These are phyloP conservation scores for Riparia riparia DNA, from an alignment of 2,113 vertebrate genomes.

Conservation along the genomic window DNA sequence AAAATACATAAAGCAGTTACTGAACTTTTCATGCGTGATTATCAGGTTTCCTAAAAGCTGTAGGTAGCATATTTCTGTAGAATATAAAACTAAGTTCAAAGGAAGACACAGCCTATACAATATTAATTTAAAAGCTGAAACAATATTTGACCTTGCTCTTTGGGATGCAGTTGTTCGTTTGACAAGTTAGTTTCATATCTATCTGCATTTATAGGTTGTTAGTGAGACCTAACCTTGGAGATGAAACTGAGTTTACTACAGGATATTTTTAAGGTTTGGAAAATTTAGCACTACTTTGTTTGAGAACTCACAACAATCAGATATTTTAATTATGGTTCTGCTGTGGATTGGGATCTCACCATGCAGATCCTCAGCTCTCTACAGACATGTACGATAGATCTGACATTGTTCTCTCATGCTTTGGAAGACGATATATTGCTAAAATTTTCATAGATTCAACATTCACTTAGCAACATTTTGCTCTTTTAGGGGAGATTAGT, in stretches of 20 bases:
- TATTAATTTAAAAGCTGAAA: slow-evolving; percentile 41
- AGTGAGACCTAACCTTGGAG: background rate
- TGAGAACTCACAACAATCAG: background rate
- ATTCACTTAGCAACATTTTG: background rate
- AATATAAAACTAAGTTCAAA: slow-evolving; percentile 45
- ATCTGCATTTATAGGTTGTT: background rate
- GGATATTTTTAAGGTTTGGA: background rate
- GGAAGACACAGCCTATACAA: background rate
- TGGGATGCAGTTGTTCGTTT: background rate
- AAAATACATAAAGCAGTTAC: slow-evolving; percentile 44
- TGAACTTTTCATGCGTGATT: slow-evolving; percentile 27
- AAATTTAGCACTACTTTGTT: background rate
- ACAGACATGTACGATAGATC: background rate
- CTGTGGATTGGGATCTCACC: background rate
- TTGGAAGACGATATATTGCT: background rate
- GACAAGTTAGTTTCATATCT: background rate
- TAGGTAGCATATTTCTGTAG: background rate
- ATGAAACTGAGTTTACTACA: background rate
- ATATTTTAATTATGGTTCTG: background rate
- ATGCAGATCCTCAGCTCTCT: background rate
- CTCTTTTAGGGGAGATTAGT: background rate
- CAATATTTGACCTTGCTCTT: slow-evolving; percentile 39
- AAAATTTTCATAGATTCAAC: background rate
- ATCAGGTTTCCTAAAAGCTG: slow-evolving; percentile 29
- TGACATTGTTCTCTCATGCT: background rate